Evolutionary conservation across 2,797 vertebrate species (phyloP), one percentile per base, ranked within the genome.

Genomic region (Ptychobarbus kaznakovi): DNA sequence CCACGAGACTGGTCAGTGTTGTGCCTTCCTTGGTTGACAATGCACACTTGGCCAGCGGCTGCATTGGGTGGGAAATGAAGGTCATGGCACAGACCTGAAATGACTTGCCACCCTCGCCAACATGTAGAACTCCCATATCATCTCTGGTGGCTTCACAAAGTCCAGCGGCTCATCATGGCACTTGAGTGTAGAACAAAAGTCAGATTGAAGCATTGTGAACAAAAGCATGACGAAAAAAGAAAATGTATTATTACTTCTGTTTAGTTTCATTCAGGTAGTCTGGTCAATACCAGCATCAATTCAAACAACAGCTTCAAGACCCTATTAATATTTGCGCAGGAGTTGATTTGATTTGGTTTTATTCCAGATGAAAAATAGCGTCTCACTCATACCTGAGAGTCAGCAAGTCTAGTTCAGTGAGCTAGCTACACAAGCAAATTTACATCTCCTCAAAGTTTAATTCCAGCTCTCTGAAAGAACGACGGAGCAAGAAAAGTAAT

Each of bases 1-100:
- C 76, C 83, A 83, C 42, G 86, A 86, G 69, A 72, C 88, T 79
- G 76, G 49, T 0, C 86, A 81, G 89, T 89, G 87, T 81, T 44
- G 80, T 90, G 38, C 77, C 69, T 87, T 87, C 74, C 13, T 81
- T 86, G 89, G 83, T 40, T 89, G 89, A 93, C 91, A 89, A 89
- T 92, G 88, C 20, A 0, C 72, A 82, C n/a, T n/a, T n/a, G 78
- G 83, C 82, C 68, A 42, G 10, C 56, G 89, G 85, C 78, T 72
- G 35, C n/a, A 22, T 75, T 70, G 75, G 76, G 75, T n/a, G n/a
- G n/a, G n/a, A n/a, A n/a, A n/a, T n/a, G 80, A 80, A 83, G 83
- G 88, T 86, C 68, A 42, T 46, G 82, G 87, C 86, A 84, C 86
- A 84, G 75, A 86, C 86, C 70, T 75, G 69, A 76, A 89, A 90